phyloP scores from a whole-genome alignment of 1,140 invertebrate species.

The Heliconius congener region DNA sequence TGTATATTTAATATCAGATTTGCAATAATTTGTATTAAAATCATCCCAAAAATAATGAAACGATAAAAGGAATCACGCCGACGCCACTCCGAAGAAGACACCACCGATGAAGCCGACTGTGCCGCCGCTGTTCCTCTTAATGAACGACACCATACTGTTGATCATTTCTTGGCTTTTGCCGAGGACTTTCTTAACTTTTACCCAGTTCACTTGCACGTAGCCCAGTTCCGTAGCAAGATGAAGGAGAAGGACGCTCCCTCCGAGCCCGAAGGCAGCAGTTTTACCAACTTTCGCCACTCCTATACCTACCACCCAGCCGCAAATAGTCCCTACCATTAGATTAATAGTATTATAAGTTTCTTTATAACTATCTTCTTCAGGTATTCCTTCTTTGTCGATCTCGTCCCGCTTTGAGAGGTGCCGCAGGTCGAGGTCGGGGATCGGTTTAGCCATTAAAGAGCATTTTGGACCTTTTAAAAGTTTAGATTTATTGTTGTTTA shows the following conservation, averaged over 20 bases:
- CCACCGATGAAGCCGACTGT: conserved; percentile 91
- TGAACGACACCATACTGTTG: conserved; percentile 86
- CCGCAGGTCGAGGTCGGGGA: conserved; percentile 54
- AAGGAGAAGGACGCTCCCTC: conserved; percentile 92
- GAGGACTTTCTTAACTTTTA: conserved; percentile 87
- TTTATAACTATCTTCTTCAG: conserved; percentile 38
- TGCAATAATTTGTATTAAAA: too few relatives aligned
- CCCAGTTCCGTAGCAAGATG: conserved; percentile 94
- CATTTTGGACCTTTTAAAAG: conserved; percentile 2
- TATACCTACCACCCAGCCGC: conserved; percentile 60
- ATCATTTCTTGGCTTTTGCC: conserved; percentile 88
- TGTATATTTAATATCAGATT: too few relatives aligned
- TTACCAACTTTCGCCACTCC: conserved; percentile 91
- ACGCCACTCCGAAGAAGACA: conserved; percentile 90
- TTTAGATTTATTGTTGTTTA: conserved; percentile 5
- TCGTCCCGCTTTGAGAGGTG: conserved; percentile 48
- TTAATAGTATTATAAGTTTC: conserved; percentile 51
- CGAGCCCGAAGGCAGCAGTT: conserved; percentile 91
- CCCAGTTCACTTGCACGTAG: conserved; percentile 95
- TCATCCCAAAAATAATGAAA: background rate
- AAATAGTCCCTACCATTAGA: conserved; percentile 52
- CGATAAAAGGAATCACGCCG: conserved; percentile 70
- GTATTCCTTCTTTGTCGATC: conserved; percentile 46
- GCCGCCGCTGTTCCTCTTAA: conserved; percentile 87
- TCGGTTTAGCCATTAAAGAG: conserved; percentile 56